Evolutionary conservation across 2,797 vertebrate species (phyloP).

Genomic region (Gallinago solitaria): DNA sequence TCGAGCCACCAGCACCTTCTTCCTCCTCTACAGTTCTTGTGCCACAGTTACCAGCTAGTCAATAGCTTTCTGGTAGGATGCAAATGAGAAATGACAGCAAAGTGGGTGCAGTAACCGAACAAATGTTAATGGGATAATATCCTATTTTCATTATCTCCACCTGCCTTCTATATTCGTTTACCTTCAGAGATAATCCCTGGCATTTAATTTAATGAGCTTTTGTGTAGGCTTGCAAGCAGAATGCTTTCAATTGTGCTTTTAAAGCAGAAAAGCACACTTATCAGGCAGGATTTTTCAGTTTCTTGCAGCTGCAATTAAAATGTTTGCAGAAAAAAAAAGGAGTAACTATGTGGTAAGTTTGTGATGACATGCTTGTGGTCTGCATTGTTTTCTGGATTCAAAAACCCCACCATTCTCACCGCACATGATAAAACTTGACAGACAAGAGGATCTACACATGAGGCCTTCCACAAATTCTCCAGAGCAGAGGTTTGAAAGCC

Average conservation of each 20-base stretch:
- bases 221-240: not conserved
- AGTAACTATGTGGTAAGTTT: not conserved
- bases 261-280: not conserved
- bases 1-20: accelerated
- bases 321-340: not conserved
- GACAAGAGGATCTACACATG: not conserved
- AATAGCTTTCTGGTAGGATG: not conserved
- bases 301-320: constrained; percentile 18
- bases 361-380: not conserved
- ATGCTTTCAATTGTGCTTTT: not conserved
- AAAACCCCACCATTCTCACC: not conserved
- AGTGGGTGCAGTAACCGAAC: constrained; percentile 3
- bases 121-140: constrained; percentile 11
- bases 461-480: not conserved
- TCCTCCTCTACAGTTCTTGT: not conserved
- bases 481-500: not conserved
- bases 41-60: not conserved
- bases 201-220: constrained; percentile 33
- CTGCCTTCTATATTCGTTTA: constrained; percentile 23
- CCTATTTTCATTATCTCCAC: constrained; percentile 19
- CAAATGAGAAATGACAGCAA: not conserved
- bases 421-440: not conserved
- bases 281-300: constrained; percentile 1
- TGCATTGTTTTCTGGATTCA: not conserved
- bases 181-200: constrained; percentile 23